Conservation (phyloP, 2,888 invertebrate genomes). For the Adelphocoris suturalis region DNA sequence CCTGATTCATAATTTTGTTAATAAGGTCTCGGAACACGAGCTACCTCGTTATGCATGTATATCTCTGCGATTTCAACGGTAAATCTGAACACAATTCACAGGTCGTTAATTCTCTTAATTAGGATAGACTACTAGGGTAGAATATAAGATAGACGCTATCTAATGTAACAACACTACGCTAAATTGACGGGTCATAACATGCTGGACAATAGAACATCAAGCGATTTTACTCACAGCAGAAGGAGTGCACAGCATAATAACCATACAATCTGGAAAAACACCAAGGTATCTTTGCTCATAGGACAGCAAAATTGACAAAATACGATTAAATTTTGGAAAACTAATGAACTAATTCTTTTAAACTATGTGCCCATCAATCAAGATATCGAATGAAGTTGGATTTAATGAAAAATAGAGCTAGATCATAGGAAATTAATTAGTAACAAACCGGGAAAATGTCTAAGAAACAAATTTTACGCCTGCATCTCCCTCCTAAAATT, state of each 20-base stretch:
- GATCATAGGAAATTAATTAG: no score
- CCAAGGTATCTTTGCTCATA: constrained; percentile 43
- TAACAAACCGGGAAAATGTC: no score
- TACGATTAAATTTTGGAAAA: neutral
- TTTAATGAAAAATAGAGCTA: no score
- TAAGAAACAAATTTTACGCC: no score
- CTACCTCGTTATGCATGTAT: neutral
- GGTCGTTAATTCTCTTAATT: constrained; percentile 1
- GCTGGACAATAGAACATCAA: neutral
- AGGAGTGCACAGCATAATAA: constrained; percentile 46
- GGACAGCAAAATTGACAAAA: constrained; percentile 15
- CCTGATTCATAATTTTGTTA: neutral
- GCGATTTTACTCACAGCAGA: constrained; percentile 47
- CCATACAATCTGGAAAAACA: constrained; percentile 48
- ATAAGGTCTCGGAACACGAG: neutral
- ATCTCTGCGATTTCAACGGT: neutral
- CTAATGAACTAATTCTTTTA: neutral
- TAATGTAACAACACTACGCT: neutral
- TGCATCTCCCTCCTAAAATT: no score
- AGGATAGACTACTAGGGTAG: neutral
- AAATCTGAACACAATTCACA: neutral
- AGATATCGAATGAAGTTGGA: no score
- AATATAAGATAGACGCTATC: neutral
- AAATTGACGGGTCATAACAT: neutral
- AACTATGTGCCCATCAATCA: no score